These are phyloP conservation scores for Nylanderia fulva DNA, from an alignment of 1,140 invertebrate species.

Conservation along the genomic window DNA sequence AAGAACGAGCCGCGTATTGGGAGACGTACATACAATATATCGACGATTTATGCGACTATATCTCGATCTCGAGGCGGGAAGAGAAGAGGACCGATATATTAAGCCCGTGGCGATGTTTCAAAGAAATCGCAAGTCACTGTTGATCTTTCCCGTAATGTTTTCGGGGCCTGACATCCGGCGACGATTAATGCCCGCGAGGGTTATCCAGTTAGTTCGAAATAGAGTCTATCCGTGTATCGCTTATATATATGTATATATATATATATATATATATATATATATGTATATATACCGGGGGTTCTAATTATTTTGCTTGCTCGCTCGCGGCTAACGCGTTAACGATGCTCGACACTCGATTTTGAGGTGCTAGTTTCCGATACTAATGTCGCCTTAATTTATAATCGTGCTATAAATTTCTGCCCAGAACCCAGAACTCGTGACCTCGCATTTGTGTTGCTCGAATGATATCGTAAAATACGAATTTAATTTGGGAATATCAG, in stretches of 20 bases:
- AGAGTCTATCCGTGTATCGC: conserved; percentile 62
- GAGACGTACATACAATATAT: background rate
- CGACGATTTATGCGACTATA: background rate
- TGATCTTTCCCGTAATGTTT: conserved; percentile 32
- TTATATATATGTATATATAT: too few species aligned
- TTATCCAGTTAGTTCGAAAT: conserved; percentile 75
- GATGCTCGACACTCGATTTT: conserved; percentile 69
- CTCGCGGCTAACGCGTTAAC: conserved; percentile 80
- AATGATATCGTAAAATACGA: background rate
- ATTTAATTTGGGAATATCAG: background rate
- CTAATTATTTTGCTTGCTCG: conserved; percentile 83
- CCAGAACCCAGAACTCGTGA: conserved; percentile 8
- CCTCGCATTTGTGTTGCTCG: background rate
- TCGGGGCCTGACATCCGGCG: conserved; percentile 7
- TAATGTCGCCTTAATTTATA: conserved; percentile 80
- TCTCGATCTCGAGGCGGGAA: background rate
- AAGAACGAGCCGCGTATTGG: background rate
- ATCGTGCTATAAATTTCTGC: conserved; percentile 75
- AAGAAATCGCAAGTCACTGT: conserved; percentile 55
- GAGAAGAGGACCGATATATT: conserved; percentile 21
- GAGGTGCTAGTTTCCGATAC: conserved; percentile 75
- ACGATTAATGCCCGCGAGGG: conserved; percentile 64
- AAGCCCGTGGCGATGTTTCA: conserved; percentile 31
- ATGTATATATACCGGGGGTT: conserved; percentile 57
- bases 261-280: too few species aligned